Evolutionary conservation across 2,113 vertebrate species (phyloP).

Genomic region (Nycticebus coucang): DNA sequence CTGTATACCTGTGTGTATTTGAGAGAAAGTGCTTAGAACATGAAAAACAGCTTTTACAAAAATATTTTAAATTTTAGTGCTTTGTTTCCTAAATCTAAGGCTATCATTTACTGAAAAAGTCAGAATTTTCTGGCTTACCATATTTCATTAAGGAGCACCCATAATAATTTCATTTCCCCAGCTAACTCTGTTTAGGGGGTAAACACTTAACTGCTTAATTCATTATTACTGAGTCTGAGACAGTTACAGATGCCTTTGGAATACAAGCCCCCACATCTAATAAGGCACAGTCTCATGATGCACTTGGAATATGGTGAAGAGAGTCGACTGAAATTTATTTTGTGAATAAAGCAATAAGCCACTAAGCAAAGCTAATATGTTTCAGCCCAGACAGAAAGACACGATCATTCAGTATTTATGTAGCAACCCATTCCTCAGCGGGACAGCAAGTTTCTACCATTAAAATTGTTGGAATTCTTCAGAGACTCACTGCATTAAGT

Average conservation of each 20-base stretch:
- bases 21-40: neutral
- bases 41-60: conserved; percentile 46
- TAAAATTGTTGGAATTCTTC: conserved; percentile 74
- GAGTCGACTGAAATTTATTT: conserved; percentile 81
- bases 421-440: conserved; percentile 50
- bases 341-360: conserved; percentile 83
- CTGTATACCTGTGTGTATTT: neutral
- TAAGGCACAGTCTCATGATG: conserved; percentile 57
- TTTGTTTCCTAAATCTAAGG: conserved; percentile 10
- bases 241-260: conserved; percentile 70
- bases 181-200: conserved; percentile 66
- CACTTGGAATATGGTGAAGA: conserved; percentile 51
- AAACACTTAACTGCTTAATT: conserved; percentile 74
- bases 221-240: conserved; percentile 70
- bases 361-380: conserved; percentile 81
- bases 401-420: conserved; percentile 80
- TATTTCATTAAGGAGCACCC: conserved; percentile 58
- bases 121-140: conserved; percentile 47
- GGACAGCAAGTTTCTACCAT: conserved; percentile 54
- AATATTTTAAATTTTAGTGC: conserved; percentile 50
- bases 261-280: conserved; percentile 72
- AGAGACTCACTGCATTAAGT: conserved; percentile 47
- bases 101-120: conserved; percentile 23
- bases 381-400: conserved; percentile 79
- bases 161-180: conserved; percentile 57